A percentile compares a stretch with the other conserved stretches of the same genome.
Conservation (phyloP, 2,797 vertebrate genomes). For the Poecilia velifera region DNA sequence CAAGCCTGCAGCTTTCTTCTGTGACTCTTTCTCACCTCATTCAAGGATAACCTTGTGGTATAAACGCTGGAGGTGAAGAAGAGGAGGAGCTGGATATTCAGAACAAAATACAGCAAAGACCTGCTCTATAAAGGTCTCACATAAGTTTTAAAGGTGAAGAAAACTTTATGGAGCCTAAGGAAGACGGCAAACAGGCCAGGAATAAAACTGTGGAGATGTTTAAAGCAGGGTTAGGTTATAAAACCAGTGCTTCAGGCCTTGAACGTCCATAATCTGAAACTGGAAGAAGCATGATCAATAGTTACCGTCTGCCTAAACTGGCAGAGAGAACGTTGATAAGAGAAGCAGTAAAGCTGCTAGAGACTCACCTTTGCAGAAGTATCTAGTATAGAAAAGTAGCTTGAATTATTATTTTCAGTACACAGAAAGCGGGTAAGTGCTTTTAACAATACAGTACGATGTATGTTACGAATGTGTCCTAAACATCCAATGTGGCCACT, state of each 20-base stretch:
- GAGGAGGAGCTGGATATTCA: constrained; percentile 1
- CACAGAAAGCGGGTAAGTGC: neutral
- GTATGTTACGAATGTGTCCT: neutral
- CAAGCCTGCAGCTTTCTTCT: constrained; percentile 22
- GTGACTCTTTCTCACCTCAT: neutral
- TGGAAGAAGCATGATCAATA: neutral
- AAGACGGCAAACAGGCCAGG: neutral
- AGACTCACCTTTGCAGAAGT: too few species aligned
- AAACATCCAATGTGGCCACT: neutral
- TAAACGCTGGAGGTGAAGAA: neutral
- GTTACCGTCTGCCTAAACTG: neutral
- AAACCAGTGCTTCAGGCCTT: neutral
- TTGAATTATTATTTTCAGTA: neutral
- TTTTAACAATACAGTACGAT: neutral
- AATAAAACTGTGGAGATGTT: too few species aligned
- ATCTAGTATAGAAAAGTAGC: neutral
- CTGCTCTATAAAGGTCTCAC: neutral
- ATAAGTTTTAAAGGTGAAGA: neutral
- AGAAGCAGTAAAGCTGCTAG: neutral
- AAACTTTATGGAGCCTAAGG: neutral
- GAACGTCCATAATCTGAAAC: neutral
- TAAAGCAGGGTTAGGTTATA: neutral
- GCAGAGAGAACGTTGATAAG: neutral
- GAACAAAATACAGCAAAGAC: neutral
- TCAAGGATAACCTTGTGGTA: constrained; percentile 8